Evolutionary conservation across 92 coral and sea anemone species (phyloP), one percentile per base, ranked within the genome.

Genomic region (Nematostella vectensis): DNA sequence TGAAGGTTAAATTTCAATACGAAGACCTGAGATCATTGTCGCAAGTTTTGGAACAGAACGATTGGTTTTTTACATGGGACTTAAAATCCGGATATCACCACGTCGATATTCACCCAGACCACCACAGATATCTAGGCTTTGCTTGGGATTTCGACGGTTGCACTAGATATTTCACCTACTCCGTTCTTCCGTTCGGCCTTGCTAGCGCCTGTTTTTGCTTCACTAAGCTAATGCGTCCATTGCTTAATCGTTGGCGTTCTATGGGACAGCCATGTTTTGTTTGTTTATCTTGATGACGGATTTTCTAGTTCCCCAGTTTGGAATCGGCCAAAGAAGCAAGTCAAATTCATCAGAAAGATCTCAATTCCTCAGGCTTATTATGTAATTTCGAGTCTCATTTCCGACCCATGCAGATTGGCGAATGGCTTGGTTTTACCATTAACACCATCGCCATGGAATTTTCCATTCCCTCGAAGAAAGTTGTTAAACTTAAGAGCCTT

Each of bases 281-380:
- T 82, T 31, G 62, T 76, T 25, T 82, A 82, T 30, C 49, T 76
- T 8, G 83, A 82, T 58, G 83, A 82, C 61, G 83, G 89, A 39
- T 68, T 77, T 25, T 63, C 71, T 24, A 55, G 79, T 36, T 70
- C 45, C 27, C 57, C 18, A 4, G 62, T 65, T 79, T 37, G 91
- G 17, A 61, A 48, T 77, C 85, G 17, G 83, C 81, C 53, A 42
- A 44, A 26, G 91, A 83, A 42, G 77, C 81, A 9, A 72, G 72
- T 38, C 16, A 55, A n/a, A 65, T 82, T 55, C 80, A 82, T 65
- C 65, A 55, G 23, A 66, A 67, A 57, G 85, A 83, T 27, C 81
- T 68, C 36, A 13, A 51, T 24, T 4, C 67, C 11, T 75, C 77
- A 26, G 78, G 85, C 3, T 50, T 69, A 4, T 27, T 64, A 16